phyloP scores from a whole-genome alignment of 1,140 invertebrate species.

The Drosophila ironensis region DNA sequence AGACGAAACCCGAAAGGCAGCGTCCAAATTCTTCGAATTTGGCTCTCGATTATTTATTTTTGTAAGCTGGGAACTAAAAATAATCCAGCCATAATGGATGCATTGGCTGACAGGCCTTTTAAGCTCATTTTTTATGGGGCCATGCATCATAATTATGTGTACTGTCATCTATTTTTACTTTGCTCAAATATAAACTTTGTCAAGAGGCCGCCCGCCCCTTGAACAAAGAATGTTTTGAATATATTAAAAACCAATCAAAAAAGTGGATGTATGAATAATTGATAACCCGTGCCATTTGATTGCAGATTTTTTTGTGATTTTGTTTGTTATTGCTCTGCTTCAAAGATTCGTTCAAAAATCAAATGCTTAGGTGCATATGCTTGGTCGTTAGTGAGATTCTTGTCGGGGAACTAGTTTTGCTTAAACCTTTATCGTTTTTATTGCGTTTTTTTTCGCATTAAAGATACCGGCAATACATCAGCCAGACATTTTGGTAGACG shows the following conservation, averaged over 20 bases:
- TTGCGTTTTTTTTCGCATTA: not conserved
- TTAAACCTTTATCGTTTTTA: not conserved
- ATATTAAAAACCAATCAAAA: slow-evolving; percentile 25
- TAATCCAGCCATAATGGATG: slow-evolving; percentile 6
- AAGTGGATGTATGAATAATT: slow-evolving; percentile 19
- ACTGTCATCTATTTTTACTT: slow-evolving; percentile 9
- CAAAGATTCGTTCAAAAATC: slow-evolving; percentile 1
- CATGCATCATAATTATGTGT: slow-evolving; percentile 15
- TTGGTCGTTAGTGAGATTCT: slow-evolving; percentile 4
- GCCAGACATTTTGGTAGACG: too few species aligned
- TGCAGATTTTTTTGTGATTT: slow-evolving; percentile 26
- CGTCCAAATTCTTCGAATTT: slow-evolving; percentile 3
- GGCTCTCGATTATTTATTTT: slow-evolving; percentile 1
- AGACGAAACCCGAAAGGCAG: too few species aligned
- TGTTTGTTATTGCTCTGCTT: slow-evolving; percentile 5
- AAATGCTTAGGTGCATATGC: slow-evolving; percentile 4
- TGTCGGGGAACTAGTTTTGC: slow-evolving; percentile 20
- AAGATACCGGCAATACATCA: not conserved
- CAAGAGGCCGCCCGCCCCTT: not conserved
- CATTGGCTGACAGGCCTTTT: slow-evolving; percentile 7
- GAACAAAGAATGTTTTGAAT: slow-evolving; percentile 18
- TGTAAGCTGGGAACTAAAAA: slow-evolving; percentile 5
- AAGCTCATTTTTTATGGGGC: slow-evolving; percentile 14
- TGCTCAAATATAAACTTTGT: not conserved
- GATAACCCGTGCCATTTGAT: slow-evolving; percentile 57